Evolutionary conservation across 1,140 invertebrate genomes (phyloP).

Genomic region (Drosophila ogumai): DNA sequence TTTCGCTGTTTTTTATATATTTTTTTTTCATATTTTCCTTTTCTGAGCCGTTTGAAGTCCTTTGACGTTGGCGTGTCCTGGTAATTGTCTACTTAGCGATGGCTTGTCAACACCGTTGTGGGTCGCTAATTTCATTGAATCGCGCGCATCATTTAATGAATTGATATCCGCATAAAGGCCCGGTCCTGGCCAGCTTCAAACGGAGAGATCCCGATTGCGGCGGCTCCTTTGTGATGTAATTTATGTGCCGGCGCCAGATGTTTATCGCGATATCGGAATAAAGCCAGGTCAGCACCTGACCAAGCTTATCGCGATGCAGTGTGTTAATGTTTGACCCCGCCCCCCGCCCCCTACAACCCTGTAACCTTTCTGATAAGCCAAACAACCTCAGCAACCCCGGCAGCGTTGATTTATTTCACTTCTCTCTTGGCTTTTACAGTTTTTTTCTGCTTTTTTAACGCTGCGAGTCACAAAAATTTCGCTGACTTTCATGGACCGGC

Average conservation of each 20-base stretch:
- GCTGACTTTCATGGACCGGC: slow-evolving; percentile 53
- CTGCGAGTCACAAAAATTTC: slow-evolving; percentile 33
- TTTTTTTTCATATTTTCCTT: not conserved
- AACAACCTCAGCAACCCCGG: slow-evolving; percentile 39
- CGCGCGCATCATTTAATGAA: slow-evolving; percentile 71
- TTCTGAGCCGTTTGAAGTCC: slow-evolving; percentile 63
- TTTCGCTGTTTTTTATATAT: slow-evolving; percentile 1
- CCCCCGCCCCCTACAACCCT: slow-evolving; percentile 7
- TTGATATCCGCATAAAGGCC: slow-evolving; percentile 64
- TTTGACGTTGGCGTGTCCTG: slow-evolving; percentile 46
- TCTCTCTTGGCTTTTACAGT: slow-evolving; percentile 39
- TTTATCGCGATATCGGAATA: slow-evolving; percentile 46
- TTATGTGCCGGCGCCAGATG: slow-evolving; percentile 65
- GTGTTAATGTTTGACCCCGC: slow-evolving; percentile 26
- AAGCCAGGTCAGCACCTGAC: slow-evolving; percentile 38
- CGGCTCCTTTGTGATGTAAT: slow-evolving; percentile 48
- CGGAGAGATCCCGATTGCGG: slow-evolving; percentile 45
- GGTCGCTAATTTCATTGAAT: slow-evolving; percentile 67
- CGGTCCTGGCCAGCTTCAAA: slow-evolving; percentile 44
- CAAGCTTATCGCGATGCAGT: slow-evolving; percentile 58
- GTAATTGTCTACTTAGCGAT: slow-evolving; percentile 54
- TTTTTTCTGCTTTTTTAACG: slow-evolving; percentile 39
- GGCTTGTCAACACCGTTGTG: slow-evolving; percentile 43
- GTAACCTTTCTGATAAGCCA: slow-evolving; percentile 60
- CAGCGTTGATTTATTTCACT: slow-evolving; percentile 66